phyloP scores from a whole-genome alignment of 1,140 invertebrate species.

The Drosophila yakuba region DNA sequence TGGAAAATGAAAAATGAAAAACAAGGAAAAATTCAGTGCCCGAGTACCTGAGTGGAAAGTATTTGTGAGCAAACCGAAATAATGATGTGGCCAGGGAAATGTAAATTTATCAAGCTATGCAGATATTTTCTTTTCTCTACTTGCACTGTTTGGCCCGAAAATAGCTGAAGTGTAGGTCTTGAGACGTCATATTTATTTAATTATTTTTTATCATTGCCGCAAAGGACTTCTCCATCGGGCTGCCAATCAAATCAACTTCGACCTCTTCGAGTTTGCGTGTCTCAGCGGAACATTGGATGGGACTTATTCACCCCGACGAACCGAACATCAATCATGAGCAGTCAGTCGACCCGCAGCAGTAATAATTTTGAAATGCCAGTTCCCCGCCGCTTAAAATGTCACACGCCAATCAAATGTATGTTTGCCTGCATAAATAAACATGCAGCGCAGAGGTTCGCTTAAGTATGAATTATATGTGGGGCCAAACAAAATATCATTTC shows the following conservation, averaged over 20 bases:
- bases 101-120: conserved; percentile 8
- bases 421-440: conserved; percentile 61
- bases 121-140: background rate
- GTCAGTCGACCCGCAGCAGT: conserved; percentile 47
- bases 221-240: background rate
- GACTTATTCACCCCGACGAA: background rate
- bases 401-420: conserved; percentile 74
- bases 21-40: conserved; percentile 5
- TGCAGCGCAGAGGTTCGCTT: conserved; percentile 19
- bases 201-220: conserved; percentile 24
- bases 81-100: conserved; percentile 26
- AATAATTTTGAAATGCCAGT: conserved; percentile 67
- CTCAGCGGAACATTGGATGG: conserved; percentile 9
- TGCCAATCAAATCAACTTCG: conserved; percentile 43
- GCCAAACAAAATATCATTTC: conserved; percentile 31
- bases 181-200: conserved; percentile 1
- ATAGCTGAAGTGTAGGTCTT: background rate
- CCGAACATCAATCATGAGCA: conserved; percentile 65
- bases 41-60: conserved; percentile 15
- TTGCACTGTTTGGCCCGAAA: background rate
- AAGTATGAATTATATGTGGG: conserved; percentile 46
- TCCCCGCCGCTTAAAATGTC: conserved; percentile 70
- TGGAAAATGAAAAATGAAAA: conserved; percentile 1
- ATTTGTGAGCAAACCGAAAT: conserved; percentile 21
- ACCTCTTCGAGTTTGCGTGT: conserved; percentile 33